A percentile compares a stretch with the other conserved stretches of the same genome.
Conservation (phyloP, 2,888 invertebrate species). For the Eristalis pertinax region DNA sequence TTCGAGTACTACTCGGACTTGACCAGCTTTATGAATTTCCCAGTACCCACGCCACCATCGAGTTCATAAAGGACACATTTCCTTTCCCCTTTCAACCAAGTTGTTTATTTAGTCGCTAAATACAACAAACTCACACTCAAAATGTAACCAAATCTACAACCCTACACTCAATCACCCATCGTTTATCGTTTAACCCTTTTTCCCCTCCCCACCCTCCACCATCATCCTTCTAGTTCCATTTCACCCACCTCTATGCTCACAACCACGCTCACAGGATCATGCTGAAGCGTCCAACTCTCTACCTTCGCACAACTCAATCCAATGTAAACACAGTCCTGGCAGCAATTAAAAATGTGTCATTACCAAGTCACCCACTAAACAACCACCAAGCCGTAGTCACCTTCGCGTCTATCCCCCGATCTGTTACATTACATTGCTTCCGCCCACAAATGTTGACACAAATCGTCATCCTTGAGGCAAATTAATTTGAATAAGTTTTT, state of each 20-base stretch:
- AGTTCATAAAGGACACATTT: too few relatives aligned
- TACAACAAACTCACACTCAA: too few relatives aligned
- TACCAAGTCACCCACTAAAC: conserved; percentile 32
- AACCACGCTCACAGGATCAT: background rate
- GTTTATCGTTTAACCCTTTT: conserved; percentile 1
- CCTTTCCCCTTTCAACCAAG: too few relatives aligned
- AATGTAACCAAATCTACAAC: background rate
- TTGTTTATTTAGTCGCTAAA: too few relatives aligned
- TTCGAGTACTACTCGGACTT: too few relatives aligned
- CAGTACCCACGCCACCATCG: too few relatives aligned
- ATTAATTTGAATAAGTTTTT: conserved; percentile 64
- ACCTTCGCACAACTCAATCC: conserved; percentile 8
- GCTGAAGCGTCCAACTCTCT: background rate
- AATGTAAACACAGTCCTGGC: conserved; percentile 23
- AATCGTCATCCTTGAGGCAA: conserved; percentile 60
- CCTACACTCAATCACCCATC: background rate
- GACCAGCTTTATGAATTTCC: too few relatives aligned
- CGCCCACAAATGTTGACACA: conserved; percentile 46
- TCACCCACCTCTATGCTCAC: background rate
- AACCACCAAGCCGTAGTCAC: background rate
- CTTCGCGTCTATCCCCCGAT: conserved; percentile 12
- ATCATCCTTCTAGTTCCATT: background rate
- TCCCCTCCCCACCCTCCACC: too few relatives aligned
- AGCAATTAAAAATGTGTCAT: conserved; percentile 66
- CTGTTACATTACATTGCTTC: conserved; percentile 4